Evolutionary conservation across 2,888 invertebrate genomes (phyloP).

Genomic region (Apocheima hispidaria): DNA sequence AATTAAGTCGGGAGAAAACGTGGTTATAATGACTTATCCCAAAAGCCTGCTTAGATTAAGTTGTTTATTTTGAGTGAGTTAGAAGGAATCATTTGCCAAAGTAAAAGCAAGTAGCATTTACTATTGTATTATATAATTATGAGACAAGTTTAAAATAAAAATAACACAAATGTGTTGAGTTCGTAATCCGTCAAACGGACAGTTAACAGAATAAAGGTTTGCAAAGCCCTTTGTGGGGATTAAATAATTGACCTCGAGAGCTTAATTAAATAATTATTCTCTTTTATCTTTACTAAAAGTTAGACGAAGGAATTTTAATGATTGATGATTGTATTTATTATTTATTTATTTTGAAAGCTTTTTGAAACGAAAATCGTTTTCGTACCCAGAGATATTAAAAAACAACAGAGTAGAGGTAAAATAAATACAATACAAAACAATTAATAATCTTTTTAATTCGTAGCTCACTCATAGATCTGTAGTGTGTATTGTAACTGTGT

Average conservation of each 20-base stretch:
- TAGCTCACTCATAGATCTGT: no score
- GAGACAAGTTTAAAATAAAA: neutral
- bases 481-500: no score
- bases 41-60: slow-evolving; percentile 15
- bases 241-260: neutral
- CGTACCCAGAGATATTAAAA: no score
- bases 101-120: neutral
- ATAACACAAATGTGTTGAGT: neutral
- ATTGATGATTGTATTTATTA: no score
- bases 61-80: neutral
- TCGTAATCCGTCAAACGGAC: slow-evolving; percentile 1
- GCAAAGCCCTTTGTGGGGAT: neutral
- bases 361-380: neutral
- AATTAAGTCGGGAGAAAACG: slow-evolving; percentile 13
- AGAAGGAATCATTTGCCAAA: neutral
- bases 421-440: no score
- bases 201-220: neutral
- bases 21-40: slow-evolving; percentile 2
- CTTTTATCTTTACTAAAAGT: neutral
- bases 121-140: neutral
- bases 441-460: no score
- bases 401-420: neutral
- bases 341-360: neutral
- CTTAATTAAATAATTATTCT: slow-evolving; percentile 4
- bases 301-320: no score